These are phyloP conservation scores for Drosophila lacicola DNA, from an alignment of 2,888 invertebrate species.

Conservation along the genomic window DNA sequence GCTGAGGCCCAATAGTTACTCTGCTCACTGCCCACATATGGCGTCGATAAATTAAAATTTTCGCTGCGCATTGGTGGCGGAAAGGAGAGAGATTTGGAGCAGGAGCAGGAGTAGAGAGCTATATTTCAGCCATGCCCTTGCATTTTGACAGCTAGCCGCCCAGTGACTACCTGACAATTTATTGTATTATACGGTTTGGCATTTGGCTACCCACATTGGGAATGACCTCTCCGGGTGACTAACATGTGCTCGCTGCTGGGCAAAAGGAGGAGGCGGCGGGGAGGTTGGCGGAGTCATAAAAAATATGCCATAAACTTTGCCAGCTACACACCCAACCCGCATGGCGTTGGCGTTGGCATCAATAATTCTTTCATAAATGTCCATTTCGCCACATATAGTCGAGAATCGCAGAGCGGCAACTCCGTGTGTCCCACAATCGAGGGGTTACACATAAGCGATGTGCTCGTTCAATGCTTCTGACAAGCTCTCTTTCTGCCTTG, in stretches of 20 bases:
- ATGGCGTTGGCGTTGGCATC: slow-evolving; percentile 67
- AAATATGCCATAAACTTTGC: slow-evolving; percentile 73
- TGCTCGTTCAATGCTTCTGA: slow-evolving; percentile 71
- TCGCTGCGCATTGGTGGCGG: slow-evolving; percentile 40
- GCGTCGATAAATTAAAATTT: slow-evolving; percentile 85
- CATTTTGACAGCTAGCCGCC: slow-evolving; percentile 75
- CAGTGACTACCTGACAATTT: slow-evolving; percentile 73
- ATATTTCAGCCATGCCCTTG: slow-evolving; percentile 63
- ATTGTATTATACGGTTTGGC: slow-evolving; percentile 74
- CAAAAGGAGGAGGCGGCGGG: neutral
- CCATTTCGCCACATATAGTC: slow-evolving; percentile 81
- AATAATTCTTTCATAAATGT: slow-evolving; percentile 83
- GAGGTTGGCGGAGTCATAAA: slow-evolving; percentile 57
- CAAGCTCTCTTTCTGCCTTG: slow-evolving; percentile 42
- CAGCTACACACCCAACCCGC: slow-evolving; percentile 29
- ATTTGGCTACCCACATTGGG: slow-evolving; percentile 60
- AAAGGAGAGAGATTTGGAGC: neutral
- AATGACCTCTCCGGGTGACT: slow-evolving; percentile 60
- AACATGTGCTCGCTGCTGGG: neutral
- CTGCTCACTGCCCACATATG: slow-evolving; percentile 80
- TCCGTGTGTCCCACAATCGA: slow-evolving; percentile 17
- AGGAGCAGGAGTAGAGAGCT: slow-evolving; percentile 34
- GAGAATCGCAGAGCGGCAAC: slow-evolving; percentile 56
- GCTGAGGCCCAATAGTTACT: slow-evolving; percentile 64
- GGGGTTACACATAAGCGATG: slow-evolving; percentile 65